A percentile compares a stretch with the other conserved stretches of the same genome.
Conservation (phyloP, 2,888 invertebrate genomes). For the Oligia latruncula region DNA sequence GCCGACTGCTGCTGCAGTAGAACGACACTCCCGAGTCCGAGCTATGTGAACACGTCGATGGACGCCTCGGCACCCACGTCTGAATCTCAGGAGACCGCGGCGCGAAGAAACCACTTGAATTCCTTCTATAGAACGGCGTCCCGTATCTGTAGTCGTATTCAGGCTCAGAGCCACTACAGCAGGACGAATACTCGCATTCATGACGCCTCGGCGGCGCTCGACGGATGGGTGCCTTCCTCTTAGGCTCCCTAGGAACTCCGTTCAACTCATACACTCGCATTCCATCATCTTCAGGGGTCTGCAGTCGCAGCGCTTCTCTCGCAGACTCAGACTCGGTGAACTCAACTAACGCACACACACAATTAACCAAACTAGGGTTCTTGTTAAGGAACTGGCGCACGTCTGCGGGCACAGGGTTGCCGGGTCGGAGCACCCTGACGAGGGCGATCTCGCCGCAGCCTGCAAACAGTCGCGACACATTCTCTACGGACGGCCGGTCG, state of each 20-base stretch:
- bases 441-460: constrained; percentile 97
- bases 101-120: constrained; percentile 85
- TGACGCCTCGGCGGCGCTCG: constrained; percentile 91
- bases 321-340: constrained; percentile 97
- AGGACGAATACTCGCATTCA: constrained; percentile 91
- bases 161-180: constrained; percentile 88
- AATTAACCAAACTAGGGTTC: constrained; percentile 96
- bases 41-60: constrained; percentile 91
- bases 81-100: constrained; percentile 90
- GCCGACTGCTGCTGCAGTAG: constrained; percentile 89
- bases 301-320: constrained; percentile 93
- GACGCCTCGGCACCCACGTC: constrained; percentile 91
- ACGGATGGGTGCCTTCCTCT: constrained; percentile 93
- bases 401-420: constrained; percentile 97
- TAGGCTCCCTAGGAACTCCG: constrained; percentile 93
- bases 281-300: constrained; percentile 89
- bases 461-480: constrained; percentile 97
- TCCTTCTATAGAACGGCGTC: constrained; percentile 84
- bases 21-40: constrained; percentile 90
- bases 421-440: constrained; percentile 96
- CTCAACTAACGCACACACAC: constrained; percentile 97
- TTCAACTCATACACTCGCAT: constrained; percentile 95
- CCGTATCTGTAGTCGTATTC: constrained; percentile 87
- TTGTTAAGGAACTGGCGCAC: constrained; percentile 97
- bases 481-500: constrained; percentile 96